Percentiles rank a stretch among this genome's conserved stretches.
phyloP scores from a whole-genome alignment of 2,888 invertebrate genomes.

The Noctua fimbriata region DNA sequence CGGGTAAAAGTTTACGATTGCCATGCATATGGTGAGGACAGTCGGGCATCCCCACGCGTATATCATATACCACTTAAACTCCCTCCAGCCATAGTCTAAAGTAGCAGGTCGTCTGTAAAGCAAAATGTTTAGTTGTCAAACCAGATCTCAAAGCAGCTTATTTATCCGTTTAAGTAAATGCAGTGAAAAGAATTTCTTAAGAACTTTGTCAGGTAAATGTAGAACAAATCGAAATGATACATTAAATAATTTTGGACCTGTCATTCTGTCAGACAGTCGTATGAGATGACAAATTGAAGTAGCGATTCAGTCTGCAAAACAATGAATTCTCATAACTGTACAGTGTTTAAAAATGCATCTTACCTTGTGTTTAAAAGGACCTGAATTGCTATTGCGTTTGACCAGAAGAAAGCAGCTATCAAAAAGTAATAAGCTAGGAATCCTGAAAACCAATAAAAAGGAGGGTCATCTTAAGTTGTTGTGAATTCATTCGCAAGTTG shows the following conservation, averaged over 20 bases:
- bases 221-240: neutral
- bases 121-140: neutral
- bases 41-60: constrained; percentile 91
- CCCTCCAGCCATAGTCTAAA: constrained; percentile 89
- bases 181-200: neutral
- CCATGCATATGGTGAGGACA: constrained; percentile 86
- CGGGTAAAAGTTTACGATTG: constrained; percentile 88
- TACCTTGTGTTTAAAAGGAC: constrained; percentile 92
- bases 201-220: neutral
- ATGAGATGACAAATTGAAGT: neutral
- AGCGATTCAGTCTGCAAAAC: neutral
- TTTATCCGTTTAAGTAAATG: neutral
- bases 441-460: constrained; percentile 78
- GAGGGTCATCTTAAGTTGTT: neutral
- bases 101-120: constrained; percentile 77
- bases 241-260: neutral
- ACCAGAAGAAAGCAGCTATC: constrained; percentile 92
- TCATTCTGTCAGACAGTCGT: constrained; percentile 2
- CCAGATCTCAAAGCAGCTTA: neutral
- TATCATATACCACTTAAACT: constrained; percentile 88
- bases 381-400: constrained; percentile 92
- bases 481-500: neutral
- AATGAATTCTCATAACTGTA: neutral
- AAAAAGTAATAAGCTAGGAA: constrained; percentile 90
- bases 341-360: constrained; percentile 69